A percentile compares a stretch with the other conserved stretches of the same genome.
These are phyloP conservation scores for Gasterosteus nipponicus DNA, from an alignment of 2,113 vertebrate genomes.

Conservation along the genomic window DNA sequence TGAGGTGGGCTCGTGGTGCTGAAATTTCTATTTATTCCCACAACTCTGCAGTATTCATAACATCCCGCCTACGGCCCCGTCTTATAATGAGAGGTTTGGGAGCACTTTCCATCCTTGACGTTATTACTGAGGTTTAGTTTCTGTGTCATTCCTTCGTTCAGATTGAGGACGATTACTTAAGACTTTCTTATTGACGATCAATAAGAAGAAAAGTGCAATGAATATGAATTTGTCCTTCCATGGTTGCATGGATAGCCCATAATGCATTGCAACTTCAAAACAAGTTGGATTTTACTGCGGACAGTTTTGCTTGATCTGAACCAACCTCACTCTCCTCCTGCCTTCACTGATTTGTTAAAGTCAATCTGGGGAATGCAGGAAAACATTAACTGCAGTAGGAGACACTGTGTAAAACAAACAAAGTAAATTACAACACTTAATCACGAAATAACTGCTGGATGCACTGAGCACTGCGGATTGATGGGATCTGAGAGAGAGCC, in stretches of 20 bases:
- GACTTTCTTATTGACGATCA: neutral
- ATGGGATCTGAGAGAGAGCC: conserved; percentile 36
- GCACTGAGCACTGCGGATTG: conserved; percentile 46
- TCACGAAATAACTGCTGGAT: conserved; percentile 58
- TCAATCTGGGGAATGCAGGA: conserved; percentile 39
- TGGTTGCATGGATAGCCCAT: conserved; percentile 3
- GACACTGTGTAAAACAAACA: conserved; percentile 23
- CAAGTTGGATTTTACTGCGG: conserved; percentile 23
- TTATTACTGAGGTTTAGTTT: too few species aligned
- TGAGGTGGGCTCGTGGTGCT: too few species aligned
- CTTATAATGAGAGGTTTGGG: neutral
- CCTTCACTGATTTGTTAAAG: conserved; percentile 36
- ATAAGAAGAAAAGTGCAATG: conserved; percentile 18
- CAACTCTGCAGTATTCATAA: neutral
- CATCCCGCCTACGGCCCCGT: neutral
- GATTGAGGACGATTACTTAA: neutral
- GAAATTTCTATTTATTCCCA: neutral
- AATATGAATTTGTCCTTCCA: conserved; percentile 21
- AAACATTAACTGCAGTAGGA: conserved; percentile 39
- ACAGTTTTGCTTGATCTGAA: conserved; percentile 56
- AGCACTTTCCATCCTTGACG: neutral
- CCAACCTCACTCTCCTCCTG: conserved; percentile 24
- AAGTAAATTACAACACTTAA: conserved; percentile 60
- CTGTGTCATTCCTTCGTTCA: neutral
- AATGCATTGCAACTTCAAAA: conserved; percentile 25